Evolutionary conservation across 2,113 vertebrate species (phyloP).

Genomic region (Hippocampus guttulatus): DNA sequence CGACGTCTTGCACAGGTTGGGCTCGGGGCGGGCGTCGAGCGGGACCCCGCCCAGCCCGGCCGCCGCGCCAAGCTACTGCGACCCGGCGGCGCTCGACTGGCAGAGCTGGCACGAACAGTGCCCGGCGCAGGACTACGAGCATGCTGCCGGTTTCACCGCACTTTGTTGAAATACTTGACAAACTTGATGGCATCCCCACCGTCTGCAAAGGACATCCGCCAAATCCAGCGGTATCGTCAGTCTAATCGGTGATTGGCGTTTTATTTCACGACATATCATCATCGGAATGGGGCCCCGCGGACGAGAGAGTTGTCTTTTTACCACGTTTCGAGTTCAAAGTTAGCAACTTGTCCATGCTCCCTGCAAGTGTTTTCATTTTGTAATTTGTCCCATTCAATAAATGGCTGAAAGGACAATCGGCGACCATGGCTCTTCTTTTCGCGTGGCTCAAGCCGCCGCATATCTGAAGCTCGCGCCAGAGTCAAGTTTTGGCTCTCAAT

Average conservation of each 20-base stretch:
- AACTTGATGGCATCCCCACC: background rate
- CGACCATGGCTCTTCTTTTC: background rate
- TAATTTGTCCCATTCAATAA: no score
- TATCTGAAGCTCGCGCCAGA: background rate
- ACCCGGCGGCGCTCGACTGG: constrained; percentile 65
- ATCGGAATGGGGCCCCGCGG: no score
- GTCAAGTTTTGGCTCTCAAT: no score
- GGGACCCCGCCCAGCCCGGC: constrained; percentile 50
- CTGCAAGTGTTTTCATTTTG: no score
- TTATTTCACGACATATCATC: no score
- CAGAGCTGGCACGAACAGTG: constrained; percentile 77
- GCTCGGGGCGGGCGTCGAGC: constrained; percentile 55
- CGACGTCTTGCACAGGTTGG: constrained; percentile 81
- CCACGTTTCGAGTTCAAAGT: no score
- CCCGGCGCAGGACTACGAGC: constrained; percentile 70
- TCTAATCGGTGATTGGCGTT: no score
- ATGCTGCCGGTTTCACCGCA: constrained; percentile 51
- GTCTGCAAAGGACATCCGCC: background rate
- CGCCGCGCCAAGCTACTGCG: constrained; percentile 69
- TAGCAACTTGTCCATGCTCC: no score
- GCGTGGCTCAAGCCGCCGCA: background rate
- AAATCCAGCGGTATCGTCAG: background rate
- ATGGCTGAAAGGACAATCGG: no score
- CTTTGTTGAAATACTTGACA: constrained; percentile 4
- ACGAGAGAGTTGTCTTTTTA: no score